Evolutionary conservation across 92 coral and sea anemone species (phyloP).

Genomic region (Epizoanthus illoricatus): DNA sequence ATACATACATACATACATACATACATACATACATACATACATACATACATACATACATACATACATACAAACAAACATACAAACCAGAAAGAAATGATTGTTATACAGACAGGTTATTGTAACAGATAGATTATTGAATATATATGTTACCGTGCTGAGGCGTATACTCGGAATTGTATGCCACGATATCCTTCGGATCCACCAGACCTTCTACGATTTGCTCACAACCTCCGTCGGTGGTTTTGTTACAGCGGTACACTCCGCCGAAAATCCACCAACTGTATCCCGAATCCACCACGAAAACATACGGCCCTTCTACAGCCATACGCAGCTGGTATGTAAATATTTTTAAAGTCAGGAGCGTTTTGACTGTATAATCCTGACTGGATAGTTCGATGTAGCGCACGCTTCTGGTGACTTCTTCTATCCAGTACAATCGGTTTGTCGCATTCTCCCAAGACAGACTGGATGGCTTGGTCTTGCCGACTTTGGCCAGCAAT

Average conservation of each 20-base stretch:
- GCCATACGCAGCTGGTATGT: not conserved
- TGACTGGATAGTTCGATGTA: slow-evolving; percentile 23
- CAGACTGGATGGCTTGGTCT: slow-evolving; percentile 42
- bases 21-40: too few relatives aligned
- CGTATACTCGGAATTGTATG: slow-evolving; percentile 3
- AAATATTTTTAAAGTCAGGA: not conserved
- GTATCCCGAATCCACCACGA: slow-evolving; percentile 2
- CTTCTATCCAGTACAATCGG: slow-evolving; percentile 59
- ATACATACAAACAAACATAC: too few relatives aligned
- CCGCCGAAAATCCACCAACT: slow-evolving; percentile 14
- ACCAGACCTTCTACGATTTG: slow-evolving; percentile 24
- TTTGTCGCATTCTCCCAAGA: slow-evolving; percentile 42
- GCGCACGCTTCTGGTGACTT: slow-evolving; percentile 7
- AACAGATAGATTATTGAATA: too few relatives aligned
- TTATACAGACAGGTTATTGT: too few relatives aligned
- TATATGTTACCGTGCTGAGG: not conserved
- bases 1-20: too few relatives aligned
- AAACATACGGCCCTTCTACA: slow-evolving; percentile 27
- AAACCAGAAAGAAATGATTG: too few relatives aligned
- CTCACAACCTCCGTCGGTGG: slow-evolving; percentile 17
- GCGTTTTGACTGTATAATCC: not conserved
- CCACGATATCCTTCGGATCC: slow-evolving; percentile 16
- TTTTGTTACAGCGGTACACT: slow-evolving; percentile 34
- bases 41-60: too few relatives aligned
- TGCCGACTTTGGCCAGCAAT: slow-evolving; percentile 1